Conservation (phyloP, 2,113 vertebrate species). For the Aspidoscelis tigris region DNA sequence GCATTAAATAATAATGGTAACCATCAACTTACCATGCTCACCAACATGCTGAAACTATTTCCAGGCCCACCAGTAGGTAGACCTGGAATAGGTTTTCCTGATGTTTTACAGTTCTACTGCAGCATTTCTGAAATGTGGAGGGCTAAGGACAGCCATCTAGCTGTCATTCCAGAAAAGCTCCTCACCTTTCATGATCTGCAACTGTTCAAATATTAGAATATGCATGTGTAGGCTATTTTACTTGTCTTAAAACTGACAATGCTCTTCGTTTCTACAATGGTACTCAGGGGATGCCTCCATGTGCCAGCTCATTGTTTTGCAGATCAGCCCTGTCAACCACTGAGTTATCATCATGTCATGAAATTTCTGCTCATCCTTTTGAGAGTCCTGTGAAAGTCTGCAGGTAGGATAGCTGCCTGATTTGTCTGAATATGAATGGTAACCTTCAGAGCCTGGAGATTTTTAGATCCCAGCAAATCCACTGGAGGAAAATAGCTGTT, state of each 20-base stretch:
- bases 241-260: constrained; percentile 44
- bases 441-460: constrained; percentile 21
- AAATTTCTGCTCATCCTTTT: constrained; percentile 27
- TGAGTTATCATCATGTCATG: constrained; percentile 32
- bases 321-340: not conserved
- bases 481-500: not conserved
- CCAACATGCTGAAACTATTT: too few species aligned
- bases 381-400: not conserved
- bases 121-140: not conserved
- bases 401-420: not conserved
- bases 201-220: constrained; percentile 21
- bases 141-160: not conserved
- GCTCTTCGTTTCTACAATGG: constrained; percentile 4
- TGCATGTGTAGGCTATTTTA: constrained; percentile 12
- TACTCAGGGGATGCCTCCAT: constrained; percentile 41
- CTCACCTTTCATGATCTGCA: not conserved
- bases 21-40: too few species aligned
- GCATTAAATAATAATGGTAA: too few species aligned
- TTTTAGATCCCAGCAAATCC: constrained; percentile 16
- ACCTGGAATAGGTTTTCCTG: not conserved
- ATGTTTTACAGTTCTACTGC: constrained; percentile 2
- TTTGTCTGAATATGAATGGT: not conserved
- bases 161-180: constrained; percentile 25
- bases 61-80: not conserved
- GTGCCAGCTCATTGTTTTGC: not conserved